Percentiles rank a stretch among this genome's conserved stretches.
Conservation (phyloP, 2,797 vertebrate species). For the Momotus momota region DNA sequence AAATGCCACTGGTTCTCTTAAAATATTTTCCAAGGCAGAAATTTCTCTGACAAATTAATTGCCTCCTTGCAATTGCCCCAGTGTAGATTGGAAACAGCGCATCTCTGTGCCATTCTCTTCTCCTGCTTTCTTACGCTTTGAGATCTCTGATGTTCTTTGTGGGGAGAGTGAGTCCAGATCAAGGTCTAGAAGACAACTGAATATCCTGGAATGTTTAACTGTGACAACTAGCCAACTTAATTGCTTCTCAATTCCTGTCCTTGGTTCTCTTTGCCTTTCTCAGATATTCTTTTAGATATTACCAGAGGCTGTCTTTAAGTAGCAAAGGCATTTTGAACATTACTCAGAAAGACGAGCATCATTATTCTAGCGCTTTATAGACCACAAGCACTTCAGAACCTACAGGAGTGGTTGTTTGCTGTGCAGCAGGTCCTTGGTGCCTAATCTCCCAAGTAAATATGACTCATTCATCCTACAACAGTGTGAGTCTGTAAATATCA, state of each 20-base stretch:
- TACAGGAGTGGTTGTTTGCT: not conserved
- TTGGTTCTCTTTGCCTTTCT: not conserved
- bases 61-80: not conserved
- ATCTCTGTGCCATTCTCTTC: not conserved
- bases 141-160: not conserved
- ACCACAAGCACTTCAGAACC: not conserved
- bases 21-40: not conserved
- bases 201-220: not conserved
- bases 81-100: not conserved
- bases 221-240: not conserved
- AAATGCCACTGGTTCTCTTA: not conserved
- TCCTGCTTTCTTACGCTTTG: not conserved
- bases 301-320: not conserved
- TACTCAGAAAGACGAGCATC: constrained; percentile 22
- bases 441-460: constrained; percentile 60
- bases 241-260: not conserved
- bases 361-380: constrained; percentile 20
- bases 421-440: not conserved
- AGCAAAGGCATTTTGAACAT: constrained; percentile 38
- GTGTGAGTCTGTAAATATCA: constrained; percentile 58
- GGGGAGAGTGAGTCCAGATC: not conserved
- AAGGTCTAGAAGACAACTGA: not conserved
- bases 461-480: constrained; percentile 65
- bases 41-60: not conserved
- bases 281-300: not conserved